These are phyloP conservation scores for Selenia dentaria DNA, from an alignment of 2,888 invertebrate species.

Conservation along the genomic window DNA sequence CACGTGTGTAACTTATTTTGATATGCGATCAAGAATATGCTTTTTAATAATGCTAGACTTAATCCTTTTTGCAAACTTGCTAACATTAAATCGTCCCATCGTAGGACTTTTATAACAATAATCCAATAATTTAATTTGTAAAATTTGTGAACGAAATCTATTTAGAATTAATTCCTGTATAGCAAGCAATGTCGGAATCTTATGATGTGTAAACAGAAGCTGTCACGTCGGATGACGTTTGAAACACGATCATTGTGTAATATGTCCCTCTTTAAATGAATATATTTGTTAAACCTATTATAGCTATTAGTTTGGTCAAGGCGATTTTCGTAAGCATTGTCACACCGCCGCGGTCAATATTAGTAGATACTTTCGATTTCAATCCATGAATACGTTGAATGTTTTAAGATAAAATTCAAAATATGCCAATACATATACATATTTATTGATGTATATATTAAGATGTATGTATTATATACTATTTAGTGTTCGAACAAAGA, in stretches of 20 bases:
- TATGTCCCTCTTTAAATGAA: slow-evolving; percentile 62
- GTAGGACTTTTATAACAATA: too few species aligned
- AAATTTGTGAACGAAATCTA: too few species aligned
- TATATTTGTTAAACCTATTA: slow-evolving; percentile 75
- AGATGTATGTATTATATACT: neutral
- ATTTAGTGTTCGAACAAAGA: slow-evolving; percentile 24
- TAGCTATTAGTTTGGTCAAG: slow-evolving; percentile 72
- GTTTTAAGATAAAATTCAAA: neutral
- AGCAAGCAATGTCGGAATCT: slow-evolving; percentile 15
- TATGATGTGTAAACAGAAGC: slow-evolving; percentile 42
- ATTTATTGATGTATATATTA: neutral
- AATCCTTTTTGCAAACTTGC: too few species aligned
- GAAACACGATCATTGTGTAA: slow-evolving; percentile 67
- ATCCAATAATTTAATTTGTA: too few species aligned
- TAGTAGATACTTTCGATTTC: slow-evolving; percentile 41
- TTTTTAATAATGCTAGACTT: too few species aligned
- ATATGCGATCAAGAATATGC: too few species aligned
- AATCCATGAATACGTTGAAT: slow-evolving; percentile 24
- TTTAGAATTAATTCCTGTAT: neutral
- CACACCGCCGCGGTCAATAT: slow-evolving; percentile 48
- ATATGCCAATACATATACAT: neutral
- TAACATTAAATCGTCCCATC: too few species aligned
- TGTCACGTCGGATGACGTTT: slow-evolving; percentile 43
- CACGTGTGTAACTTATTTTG: too few species aligned
- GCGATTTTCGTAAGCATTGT: slow-evolving; percentile 71